These are phyloP conservation scores for Cisticola juncidis DNA, from an alignment of 2,113 vertebrate genomes.

Conservation along the genomic window DNA sequence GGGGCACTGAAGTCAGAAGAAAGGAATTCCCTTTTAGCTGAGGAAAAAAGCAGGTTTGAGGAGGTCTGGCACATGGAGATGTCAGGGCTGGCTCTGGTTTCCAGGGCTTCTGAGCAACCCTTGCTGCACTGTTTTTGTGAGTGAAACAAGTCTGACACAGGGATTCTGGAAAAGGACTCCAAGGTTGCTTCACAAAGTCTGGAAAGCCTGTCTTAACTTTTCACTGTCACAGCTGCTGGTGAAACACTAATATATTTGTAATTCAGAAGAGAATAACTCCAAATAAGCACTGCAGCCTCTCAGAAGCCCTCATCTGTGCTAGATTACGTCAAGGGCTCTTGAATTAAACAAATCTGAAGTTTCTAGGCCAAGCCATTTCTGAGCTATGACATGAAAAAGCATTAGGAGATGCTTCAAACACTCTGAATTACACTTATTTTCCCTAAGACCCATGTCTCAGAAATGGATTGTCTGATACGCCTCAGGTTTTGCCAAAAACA, in stretches of 20 bases:
- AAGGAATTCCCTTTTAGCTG: neutral
- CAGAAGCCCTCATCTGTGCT: slow-evolving; percentile 57
- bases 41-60: neutral
- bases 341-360: slow-evolving; percentile 75
- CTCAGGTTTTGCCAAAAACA: slow-evolving; percentile 19
- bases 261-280: slow-evolving; percentile 59
- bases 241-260: slow-evolving; percentile 52
- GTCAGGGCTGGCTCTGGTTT: neutral
- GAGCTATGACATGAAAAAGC: slow-evolving; percentile 63
- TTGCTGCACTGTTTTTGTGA: neutral
- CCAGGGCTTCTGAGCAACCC: neutral
- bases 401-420: slow-evolving; percentile 67
- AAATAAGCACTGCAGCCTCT: slow-evolving; percentile 55
- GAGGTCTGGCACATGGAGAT: neutral
- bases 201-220: slow-evolving; percentile 14
- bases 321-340: slow-evolving; percentile 70
- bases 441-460: slow-evolving; percentile 45
- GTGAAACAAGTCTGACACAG: neutral
- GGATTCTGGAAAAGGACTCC: neutral
- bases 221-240: slow-evolving; percentile 32
- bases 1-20: neutral
- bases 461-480: slow-evolving; percentile 16
- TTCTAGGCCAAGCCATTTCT: slow-evolving; percentile 72
- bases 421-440: slow-evolving; percentile 57
- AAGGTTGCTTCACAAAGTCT: slow-evolving; percentile 41